These are phyloP conservation scores for Nomia melanderi DNA, from an alignment of 1,140 invertebrate species.

Conservation along the genomic window DNA sequence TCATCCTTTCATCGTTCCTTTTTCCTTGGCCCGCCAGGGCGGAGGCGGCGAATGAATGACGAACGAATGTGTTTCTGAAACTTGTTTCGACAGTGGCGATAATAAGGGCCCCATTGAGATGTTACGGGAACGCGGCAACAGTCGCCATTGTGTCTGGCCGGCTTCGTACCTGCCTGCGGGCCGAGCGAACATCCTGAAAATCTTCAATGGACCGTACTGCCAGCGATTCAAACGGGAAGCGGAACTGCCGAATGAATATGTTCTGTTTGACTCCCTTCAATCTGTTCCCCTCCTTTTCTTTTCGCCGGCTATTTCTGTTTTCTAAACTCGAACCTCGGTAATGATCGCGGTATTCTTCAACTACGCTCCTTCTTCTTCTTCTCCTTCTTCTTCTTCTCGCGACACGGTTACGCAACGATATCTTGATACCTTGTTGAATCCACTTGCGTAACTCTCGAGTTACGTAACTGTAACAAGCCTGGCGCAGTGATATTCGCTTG, in stretches of 20 bases:
- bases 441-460: neutral
- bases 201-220: slow-evolving; percentile 55
- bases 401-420: neutral
- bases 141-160: slow-evolving; percentile 65
- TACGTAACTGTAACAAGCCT: no score
- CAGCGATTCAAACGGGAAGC: slow-evolving; percentile 33
- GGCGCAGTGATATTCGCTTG: no score
- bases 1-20: slow-evolving; percentile 49
- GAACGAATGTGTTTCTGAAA: slow-evolving; percentile 67
- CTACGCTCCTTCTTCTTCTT: neutral
- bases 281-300: neutral
- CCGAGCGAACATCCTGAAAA: slow-evolving; percentile 73
- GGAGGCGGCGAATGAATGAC: slow-evolving; percentile 52
- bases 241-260: neutral
- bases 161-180: slow-evolving; percentile 64
- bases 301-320: no score
- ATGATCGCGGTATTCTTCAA: neutral
- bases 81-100: slow-evolving; percentile 70
- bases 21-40: slow-evolving; percentile 10
- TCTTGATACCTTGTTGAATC: no score
- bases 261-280: slow-evolving; percentile 39
- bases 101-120: slow-evolving; percentile 71
- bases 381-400: neutral
- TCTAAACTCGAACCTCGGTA: slow-evolving; percentile 3
- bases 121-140: slow-evolving; percentile 43